phyloP scores from a whole-genome alignment of 1,140 invertebrate species.

The Whitmania pigra region DNA sequence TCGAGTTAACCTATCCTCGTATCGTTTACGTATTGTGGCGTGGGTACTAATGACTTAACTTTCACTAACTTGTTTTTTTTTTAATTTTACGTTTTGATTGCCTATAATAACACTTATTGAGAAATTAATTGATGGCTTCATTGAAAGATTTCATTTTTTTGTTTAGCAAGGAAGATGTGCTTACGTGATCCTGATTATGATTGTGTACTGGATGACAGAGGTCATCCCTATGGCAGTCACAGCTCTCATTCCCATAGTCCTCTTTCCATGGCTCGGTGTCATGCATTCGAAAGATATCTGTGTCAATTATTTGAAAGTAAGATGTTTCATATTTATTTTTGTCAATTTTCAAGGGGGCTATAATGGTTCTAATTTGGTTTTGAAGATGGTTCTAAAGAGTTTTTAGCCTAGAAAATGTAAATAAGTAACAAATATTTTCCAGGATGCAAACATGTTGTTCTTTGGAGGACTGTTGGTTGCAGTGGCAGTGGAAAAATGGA shows the following conservation, averaged over 20 bases:
- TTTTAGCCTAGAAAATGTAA: no score
- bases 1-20: no score
- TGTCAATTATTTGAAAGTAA: constrained; percentile 39
- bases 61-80: no score
- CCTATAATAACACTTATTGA: background rate
- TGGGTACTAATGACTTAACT: no score
- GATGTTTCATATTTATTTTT: constrained; percentile 10
- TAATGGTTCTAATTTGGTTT: background rate
- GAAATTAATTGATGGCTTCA: background rate
- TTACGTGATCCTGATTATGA: constrained; percentile 67
- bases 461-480: constrained; percentile 62
- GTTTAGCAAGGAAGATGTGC: constrained; percentile 34
- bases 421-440: constrained; percentile 12
- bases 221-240: constrained; percentile 45
- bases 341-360: background rate
- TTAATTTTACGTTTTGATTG: background rate
- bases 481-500: constrained; percentile 68
- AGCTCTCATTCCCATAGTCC: constrained; percentile 42
- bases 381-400: no score
- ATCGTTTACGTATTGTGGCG: no score
- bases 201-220: constrained; percentile 48
- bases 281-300: constrained; percentile 34
- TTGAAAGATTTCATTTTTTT: background rate
- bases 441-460: constrained; percentile 61
- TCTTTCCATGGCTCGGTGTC: constrained; percentile 42